These are phyloP conservation scores for Nannobrachium achirus DNA, from an alignment of 2,113 vertebrate species.

Conservation along the genomic window DNA sequence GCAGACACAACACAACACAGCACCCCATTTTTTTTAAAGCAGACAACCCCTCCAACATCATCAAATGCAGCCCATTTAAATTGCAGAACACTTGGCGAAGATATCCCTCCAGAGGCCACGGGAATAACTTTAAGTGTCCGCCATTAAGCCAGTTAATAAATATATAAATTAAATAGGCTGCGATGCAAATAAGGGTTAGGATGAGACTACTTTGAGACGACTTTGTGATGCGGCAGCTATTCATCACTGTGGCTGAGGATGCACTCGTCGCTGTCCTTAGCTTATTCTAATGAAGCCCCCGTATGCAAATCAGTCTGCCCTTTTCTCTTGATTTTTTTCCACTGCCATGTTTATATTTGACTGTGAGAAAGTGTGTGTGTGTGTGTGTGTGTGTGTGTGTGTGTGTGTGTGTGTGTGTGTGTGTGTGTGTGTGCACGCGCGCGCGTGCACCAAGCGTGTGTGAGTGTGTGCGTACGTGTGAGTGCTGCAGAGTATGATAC, in stretches of 20 bases:
- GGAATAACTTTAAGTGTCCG: constrained; percentile 83
- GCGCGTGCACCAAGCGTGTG: no score
- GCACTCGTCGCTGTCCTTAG: constrained; percentile 94
- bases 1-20: constrained; percentile 40
- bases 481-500: constrained; percentile 15
- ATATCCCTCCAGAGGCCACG: constrained; percentile 76
- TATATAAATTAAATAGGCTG: constrained; percentile 76
- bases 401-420: background rate
- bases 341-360: constrained; percentile 91
- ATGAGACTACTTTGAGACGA: constrained; percentile 91
- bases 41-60: constrained; percentile 70
- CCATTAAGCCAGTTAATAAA: constrained; percentile 81
- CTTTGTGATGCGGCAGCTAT: constrained; percentile 94
- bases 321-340: constrained; percentile 84
- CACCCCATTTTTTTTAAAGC: constrained; percentile 38
- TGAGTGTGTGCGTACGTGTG: background rate
- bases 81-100: constrained; percentile 77
- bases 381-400: no score
- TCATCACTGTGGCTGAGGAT: constrained; percentile 96
- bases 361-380: constrained; percentile 72
- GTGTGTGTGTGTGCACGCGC: no score
- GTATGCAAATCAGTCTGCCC: constrained; percentile 98
- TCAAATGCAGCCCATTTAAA: constrained; percentile 78
- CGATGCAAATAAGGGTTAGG: constrained; percentile 97
- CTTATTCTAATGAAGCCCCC: constrained; percentile 99